Base-by-base conservation (phyloP, 2,888 invertebrate genomes). In the Platypus cylindrus region DNA sequence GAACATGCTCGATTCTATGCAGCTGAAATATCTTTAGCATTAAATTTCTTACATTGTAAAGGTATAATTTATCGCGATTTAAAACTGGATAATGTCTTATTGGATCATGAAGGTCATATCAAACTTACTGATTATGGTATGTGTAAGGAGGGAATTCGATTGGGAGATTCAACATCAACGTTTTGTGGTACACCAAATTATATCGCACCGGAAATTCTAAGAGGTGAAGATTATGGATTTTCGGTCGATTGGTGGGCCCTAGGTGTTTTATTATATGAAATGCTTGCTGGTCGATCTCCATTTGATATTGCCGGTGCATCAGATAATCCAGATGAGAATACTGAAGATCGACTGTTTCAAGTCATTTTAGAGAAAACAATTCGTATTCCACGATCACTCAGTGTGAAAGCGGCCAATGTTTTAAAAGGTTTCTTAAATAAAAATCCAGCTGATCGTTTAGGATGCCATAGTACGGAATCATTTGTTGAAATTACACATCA, bases 231-330 rank as follows among this genome's bases (percentile, higher is more conserved):
- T 63, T 94, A 94, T 65, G 84, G 82, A 32, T 77, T 72, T 60
- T 83, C 83, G 40, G 97, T 97, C 26, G 97, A 98, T 67, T 98
- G 95, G 95, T 97, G 94, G 95, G 91, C 94, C 26, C 68, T 98
- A 11, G 95, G 97, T 27, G 97, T 98, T 29, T 70, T 98, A 32
- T 74, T 98, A 34, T 98, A 94, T 65, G 98, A 99, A 68, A 98
- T 99, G 98, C 65, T 98, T 55, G 97, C 95, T 2, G 98, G 98
- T 0, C 71, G 97, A 40, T 94, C 93, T 56, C 98, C 98, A 8
- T 98, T 99, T 66, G 97, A 99, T 63, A 89, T 95, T 52, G 91
- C 93, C 30, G 93, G 93, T 38, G 90, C 91, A 32, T 86, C 91
- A 0, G 95, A 94, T 55, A 95, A 95, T 67, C 90, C 91, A 5